These are phyloP conservation scores for Salticus scenicus DNA, from an alignment of 2,888 invertebrate genomes.

Conservation along the genomic window DNA sequence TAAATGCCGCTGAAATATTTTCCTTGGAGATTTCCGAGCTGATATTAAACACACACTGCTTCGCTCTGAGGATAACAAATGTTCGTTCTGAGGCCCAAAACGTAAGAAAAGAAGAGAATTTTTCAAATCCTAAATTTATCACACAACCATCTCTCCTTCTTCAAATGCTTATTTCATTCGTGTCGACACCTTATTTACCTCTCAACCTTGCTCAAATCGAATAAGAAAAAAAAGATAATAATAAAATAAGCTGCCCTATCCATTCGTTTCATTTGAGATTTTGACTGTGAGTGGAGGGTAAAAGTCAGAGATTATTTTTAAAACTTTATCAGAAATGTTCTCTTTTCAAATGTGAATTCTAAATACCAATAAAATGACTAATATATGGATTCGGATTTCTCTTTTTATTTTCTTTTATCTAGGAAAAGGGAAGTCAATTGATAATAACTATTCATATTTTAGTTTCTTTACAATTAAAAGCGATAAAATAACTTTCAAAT, in stretches of 20 bases:
- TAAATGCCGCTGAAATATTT: background rate
- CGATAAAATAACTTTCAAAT: no score
- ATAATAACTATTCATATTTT: no score
- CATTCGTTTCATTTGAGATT: slow-evolving; percentile 17
- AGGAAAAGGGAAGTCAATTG: no score
- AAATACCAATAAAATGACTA: no score
- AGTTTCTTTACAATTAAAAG: no score
- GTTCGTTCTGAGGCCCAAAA: background rate
- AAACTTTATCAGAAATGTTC: no score
- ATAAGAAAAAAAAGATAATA: slow-evolving; percentile 25
- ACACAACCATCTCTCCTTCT: slow-evolving; percentile 34
- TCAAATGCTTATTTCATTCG: slow-evolving; percentile 48
- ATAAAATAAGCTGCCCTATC: slow-evolving; percentile 19
- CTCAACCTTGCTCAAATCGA: slow-evolving; percentile 44
- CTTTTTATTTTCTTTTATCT: no score
- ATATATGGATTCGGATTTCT: no score
- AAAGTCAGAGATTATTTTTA: slow-evolving; percentile 16
- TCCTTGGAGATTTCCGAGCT: background rate
- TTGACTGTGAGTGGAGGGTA: slow-evolving; percentile 4
- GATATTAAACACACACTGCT: background rate
- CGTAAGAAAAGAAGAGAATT: background rate
- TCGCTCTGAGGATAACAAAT: background rate
- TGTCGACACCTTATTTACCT: slow-evolving; percentile 62
- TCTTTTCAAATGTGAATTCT: no score
- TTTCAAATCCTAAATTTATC: slow-evolving; percentile 52